These are phyloP conservation scores for Aphelenchoides avenae DNA, from an alignment of 1,140 invertebrate species.

Conservation along the genomic window DNA sequence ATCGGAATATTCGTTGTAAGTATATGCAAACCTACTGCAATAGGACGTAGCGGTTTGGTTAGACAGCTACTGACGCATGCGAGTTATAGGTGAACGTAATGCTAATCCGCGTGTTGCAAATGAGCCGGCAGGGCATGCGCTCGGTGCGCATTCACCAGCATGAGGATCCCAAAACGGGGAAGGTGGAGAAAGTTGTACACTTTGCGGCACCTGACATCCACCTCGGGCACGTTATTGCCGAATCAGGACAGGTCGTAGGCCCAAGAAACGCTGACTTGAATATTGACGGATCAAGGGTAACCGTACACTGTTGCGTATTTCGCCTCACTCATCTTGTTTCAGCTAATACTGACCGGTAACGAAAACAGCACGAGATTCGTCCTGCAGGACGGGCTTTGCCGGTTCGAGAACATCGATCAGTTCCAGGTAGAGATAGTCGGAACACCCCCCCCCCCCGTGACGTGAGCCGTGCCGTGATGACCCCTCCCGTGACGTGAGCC, in stretches of 20 bases:
- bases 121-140: constrained; percentile 17
- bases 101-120: constrained; percentile 12
- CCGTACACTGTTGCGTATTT: too few species aligned
- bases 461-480: too few species aligned
- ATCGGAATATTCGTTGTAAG: constrained; percentile 35
- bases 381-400: constrained; percentile 43
- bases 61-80: background rate
- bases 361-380: constrained; percentile 33
- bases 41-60: background rate
- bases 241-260: constrained; percentile 48
- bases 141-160: constrained; percentile 13
- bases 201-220: constrained; percentile 43
- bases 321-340: constrained; percentile 1
- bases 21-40: background rate
- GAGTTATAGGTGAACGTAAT: constrained; percentile 19
- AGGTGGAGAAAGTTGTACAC: constrained; percentile 40
- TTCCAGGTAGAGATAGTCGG: too few species aligned
- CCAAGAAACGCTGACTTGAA: too few species aligned
- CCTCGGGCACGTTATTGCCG: constrained; percentile 44
- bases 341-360: constrained; percentile 25
- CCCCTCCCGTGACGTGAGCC: too few species aligned
- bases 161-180: background rate
- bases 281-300: too few species aligned
- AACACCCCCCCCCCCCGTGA: too few species aligned
- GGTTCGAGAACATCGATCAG: constrained; percentile 31